These are phyloP conservation scores for Sisor rabdophorus DNA, from an alignment of 2,113 vertebrate species.

Conservation along the genomic window DNA sequence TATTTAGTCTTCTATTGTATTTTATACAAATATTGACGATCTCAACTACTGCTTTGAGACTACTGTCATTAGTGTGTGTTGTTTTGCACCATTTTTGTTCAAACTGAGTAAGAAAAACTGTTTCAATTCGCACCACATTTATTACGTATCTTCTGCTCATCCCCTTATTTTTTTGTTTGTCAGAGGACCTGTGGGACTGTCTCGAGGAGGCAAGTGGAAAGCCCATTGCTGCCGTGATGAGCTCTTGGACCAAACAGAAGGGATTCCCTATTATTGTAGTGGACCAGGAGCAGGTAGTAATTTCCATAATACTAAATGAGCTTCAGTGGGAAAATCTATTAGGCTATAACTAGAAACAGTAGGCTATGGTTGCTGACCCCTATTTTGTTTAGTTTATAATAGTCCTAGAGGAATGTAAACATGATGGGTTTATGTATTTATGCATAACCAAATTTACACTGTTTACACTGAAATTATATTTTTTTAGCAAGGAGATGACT, in stretches of 20 bases:
- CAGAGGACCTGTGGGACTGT: constrained; percentile 97
- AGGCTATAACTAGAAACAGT: not conserved
- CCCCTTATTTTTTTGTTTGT: constrained; percentile 25
- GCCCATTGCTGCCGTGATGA: constrained; percentile 93
- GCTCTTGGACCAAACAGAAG: constrained; percentile 98
- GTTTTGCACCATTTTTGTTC: not conserved
- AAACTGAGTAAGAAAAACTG: no score
- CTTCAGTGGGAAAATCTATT: no score
- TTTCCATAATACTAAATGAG: not conserved
- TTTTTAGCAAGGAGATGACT: constrained; percentile 83
- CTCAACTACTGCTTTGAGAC: not conserved
- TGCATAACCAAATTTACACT: no score
- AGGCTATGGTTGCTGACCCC: not conserved
- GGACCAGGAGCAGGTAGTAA: constrained; percentile 86
- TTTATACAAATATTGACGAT: no score
- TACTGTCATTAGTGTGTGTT: not conserved
- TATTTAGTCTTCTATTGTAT: no score
- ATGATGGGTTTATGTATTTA: not conserved
- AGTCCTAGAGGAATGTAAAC: not conserved
- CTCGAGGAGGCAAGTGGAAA: constrained; percentile 93
- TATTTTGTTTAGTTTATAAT: not conserved
- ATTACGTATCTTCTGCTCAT: not conserved
- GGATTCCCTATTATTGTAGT: constrained; percentile 93
- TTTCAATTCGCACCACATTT: not conserved
- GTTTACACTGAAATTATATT: no score